These are phyloP conservation scores for Drosophila fulvimacula DNA, from an alignment of 2,888 invertebrate species.

Conservation along the genomic window DNA sequence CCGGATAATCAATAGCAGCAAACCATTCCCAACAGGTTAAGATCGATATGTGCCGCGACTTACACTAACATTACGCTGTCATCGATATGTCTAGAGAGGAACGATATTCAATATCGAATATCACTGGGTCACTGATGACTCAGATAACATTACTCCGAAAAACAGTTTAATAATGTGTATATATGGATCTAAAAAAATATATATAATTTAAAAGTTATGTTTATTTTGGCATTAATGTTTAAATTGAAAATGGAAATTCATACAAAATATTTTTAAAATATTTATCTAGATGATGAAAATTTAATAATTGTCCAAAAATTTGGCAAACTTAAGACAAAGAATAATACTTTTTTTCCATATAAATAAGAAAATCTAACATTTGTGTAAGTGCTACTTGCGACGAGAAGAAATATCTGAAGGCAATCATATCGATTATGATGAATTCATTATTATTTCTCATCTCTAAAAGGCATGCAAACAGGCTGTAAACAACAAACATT, in stretches of 20 bases:
- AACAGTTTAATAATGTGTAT: too few species aligned
- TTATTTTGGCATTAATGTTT: too few species aligned
- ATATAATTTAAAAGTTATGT: too few species aligned
- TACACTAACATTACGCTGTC: not conserved
- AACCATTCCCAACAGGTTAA: conserved; percentile 6
- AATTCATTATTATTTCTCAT: conserved; percentile 13
- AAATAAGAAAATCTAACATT: not conserved
- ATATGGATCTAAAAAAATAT: too few species aligned
- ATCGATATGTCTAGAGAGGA: conserved; percentile 12
- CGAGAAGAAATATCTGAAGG: too few species aligned
- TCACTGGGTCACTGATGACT: not conserved
- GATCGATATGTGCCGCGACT: not conserved
- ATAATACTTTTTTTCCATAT: not conserved
- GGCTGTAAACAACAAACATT: conserved; percentile 68
- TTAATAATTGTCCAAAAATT: not conserved
- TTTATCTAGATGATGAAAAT: not conserved
- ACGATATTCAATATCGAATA: not conserved
- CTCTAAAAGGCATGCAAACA: conserved; percentile 48
- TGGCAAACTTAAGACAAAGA: not conserved
- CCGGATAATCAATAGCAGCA: conserved; percentile 36
- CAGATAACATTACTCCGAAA: not conserved
- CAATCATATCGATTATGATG: not conserved
- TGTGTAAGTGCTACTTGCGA: conserved; percentile 21
- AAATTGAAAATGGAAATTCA: not conserved
- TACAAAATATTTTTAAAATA: not conserved